A percentile compares a stretch with the other conserved stretches of the same genome.
Evolutionary conservation across 2,113 vertebrate species (phyloP).

Genomic region (Ictalurus furcatus): DNA sequence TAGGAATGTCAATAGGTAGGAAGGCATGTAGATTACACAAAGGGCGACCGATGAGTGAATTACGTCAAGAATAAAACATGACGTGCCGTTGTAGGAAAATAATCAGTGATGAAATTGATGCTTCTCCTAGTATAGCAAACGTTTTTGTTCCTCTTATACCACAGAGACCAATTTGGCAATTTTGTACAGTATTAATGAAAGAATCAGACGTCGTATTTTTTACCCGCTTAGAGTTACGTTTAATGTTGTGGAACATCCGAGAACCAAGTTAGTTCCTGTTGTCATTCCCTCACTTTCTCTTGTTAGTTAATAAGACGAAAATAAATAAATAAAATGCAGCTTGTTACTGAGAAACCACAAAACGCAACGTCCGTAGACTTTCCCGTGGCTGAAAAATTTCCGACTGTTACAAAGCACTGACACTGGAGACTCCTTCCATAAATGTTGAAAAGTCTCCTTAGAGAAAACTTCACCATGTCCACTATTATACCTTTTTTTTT

Average conservation of each 20-base stretch:
- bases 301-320: constrained; percentile 1
- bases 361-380: neutral
- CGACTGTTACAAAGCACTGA: constrained; percentile 3
- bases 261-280: neutral
- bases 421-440: neutral
- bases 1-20: neutral
- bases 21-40: neutral
- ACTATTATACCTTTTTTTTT: neutral
- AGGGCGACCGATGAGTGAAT: too few species aligned
- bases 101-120: neutral
- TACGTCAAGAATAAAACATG: neutral
- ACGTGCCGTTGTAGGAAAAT: neutral
- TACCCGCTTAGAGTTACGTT: neutral
- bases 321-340: neutral
- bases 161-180: neutral
- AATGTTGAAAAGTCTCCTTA: neutral
- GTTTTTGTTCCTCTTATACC: neutral
- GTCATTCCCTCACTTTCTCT: neutral
- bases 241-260: neutral
- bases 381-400: constrained; percentile 11
- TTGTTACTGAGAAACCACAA: neutral
- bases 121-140: neutral
- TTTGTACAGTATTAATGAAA: neutral
- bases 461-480: neutral
- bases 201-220: neutral